These are phyloP conservation scores for Catharus minimus DNA, from an alignment of 2,113 vertebrate genomes.

Conservation along the genomic window DNA sequence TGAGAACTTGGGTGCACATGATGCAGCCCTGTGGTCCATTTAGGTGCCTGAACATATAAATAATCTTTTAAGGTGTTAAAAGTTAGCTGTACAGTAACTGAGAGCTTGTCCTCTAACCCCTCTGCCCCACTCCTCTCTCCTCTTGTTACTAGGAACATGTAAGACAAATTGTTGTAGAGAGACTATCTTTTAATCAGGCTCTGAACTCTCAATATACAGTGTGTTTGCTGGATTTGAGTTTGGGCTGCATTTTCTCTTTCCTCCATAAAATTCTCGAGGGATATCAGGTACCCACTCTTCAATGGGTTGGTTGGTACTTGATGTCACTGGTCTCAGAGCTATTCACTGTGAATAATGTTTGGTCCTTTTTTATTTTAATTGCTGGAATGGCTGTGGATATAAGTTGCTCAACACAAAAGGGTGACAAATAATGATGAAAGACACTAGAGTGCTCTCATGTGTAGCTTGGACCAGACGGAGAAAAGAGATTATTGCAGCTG, in stretches of 20 bases:
- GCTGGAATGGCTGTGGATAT: conserved; percentile 81
- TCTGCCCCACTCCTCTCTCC: not conserved
- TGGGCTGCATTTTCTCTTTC: conserved; percentile 34
- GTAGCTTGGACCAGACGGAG: conserved; percentile 79
- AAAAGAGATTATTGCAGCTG: conserved; percentile 88
- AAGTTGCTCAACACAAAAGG: conserved; percentile 82
- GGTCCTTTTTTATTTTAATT: conserved; percentile 83
- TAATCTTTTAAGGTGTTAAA: not conserved
- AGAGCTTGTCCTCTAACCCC: not conserved
- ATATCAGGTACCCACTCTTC: conserved; percentile 72
- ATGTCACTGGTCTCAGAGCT: conserved; percentile 70
- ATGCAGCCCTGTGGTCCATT: not conserved
- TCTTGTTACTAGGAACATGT: not conserved
- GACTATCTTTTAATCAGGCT: conserved; percentile 60
- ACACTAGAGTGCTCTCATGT: conserved; percentile 85
- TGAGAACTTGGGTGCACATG: not conserved
- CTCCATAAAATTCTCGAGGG: conserved; percentile 67
- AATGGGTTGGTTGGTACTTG: conserved; percentile 72
- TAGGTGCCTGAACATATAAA: not conserved
- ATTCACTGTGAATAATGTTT: conserved; percentile 76
- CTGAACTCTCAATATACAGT: conserved; percentile 32
- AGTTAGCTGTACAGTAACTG: not conserved
- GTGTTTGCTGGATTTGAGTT: conserved; percentile 54
- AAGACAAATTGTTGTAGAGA: conserved; percentile 15
- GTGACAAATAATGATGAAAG: conserved; percentile 87